Evolutionary conservation across 2,113 vertebrate species (phyloP).

Genomic region (Neomonachus schauinslandi): DNA sequence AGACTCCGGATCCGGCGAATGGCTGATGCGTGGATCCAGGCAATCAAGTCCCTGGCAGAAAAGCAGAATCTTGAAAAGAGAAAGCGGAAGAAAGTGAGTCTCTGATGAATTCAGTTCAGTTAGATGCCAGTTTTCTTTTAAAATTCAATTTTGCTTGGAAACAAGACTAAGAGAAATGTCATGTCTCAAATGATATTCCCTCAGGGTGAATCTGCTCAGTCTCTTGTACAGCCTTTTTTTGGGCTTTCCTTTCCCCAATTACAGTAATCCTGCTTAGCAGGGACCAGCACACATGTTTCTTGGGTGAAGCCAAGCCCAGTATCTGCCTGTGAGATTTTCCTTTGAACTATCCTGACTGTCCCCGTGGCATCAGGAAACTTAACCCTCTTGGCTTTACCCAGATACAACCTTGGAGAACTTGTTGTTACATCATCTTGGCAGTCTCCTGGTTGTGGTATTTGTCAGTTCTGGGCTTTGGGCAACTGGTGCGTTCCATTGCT

Average conservation of each 20-base stretch:
- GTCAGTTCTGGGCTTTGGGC: not conserved
- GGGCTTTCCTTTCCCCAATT: not conserved
- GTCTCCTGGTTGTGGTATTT: not conserved
- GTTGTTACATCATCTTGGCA: not conserved
- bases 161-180: constrained; percentile 49
- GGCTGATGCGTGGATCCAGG: constrained; percentile 96
- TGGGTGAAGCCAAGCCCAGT: not conserved
- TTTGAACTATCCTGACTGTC: not conserved
- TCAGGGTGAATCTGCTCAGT: not conserved
- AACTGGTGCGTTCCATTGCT: not conserved
- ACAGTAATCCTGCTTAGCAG: not conserved
- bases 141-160: constrained; percentile 51
- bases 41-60: constrained; percentile 93
- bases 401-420: not conserved
- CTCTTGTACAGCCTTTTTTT: not conserved
- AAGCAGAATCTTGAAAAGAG: constrained; percentile 95
- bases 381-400: not conserved
- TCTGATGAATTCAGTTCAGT: constrained; percentile 54
- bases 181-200: not conserved
- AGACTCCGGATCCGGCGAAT: constrained; percentile 96
- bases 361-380: not conserved
- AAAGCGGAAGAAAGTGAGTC: constrained; percentile 94
- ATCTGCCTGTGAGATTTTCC: not conserved
- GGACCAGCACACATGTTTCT: not conserved
- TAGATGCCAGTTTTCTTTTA: constrained; percentile 51